phyloP scores from a whole-genome alignment of 1,140 invertebrate species.

The Euura saliciscinereae region DNA sequence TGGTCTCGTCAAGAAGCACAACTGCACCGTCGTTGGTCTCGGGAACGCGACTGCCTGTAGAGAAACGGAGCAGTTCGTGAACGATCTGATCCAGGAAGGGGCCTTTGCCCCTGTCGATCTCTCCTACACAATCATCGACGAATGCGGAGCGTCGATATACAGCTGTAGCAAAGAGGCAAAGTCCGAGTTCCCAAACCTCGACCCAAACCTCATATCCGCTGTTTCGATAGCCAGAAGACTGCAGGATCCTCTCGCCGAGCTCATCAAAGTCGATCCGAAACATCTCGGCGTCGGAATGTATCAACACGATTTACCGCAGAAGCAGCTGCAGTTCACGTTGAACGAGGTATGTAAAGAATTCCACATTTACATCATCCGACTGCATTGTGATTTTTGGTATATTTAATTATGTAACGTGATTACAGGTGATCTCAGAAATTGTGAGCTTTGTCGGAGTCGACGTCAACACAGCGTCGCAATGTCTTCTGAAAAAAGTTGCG shows the following conservation, averaged over 20 bases:
- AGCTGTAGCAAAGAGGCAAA: constrained; percentile 83
- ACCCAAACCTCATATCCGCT: constrained; percentile 59
- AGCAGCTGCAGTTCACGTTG: constrained; percentile 73
- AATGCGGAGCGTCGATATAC: constrained; percentile 90
- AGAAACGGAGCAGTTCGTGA: constrained; percentile 81
- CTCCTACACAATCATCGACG: constrained; percentile 83
- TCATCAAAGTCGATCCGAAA: constrained; percentile 91
- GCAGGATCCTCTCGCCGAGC: constrained; percentile 87
- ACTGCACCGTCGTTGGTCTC: constrained; percentile 77
- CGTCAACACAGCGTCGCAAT: constrained; percentile 82
- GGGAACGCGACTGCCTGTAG: constrained; percentile 90
- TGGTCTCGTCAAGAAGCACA: constrained; percentile 46
- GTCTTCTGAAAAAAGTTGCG: constrained; percentile 80
- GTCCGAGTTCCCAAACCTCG: constrained; percentile 83
- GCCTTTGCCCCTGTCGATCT: constrained; percentile 65
- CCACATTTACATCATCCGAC: not conserved
- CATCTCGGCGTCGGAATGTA: constrained; percentile 93
- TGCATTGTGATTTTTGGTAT: not conserved
- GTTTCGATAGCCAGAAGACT: constrained; percentile 86
- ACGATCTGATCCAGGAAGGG: constrained; percentile 65
- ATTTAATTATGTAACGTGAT: not conserved
- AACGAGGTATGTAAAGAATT: constrained; percentile 64
- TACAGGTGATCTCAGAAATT: constrained; percentile 73
- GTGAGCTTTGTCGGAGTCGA: constrained; percentile 94
- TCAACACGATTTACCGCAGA: constrained; percentile 87